phyloP scores from a whole-genome alignment of 2,888 invertebrate species.

The Apotomis turbidana region DNA sequence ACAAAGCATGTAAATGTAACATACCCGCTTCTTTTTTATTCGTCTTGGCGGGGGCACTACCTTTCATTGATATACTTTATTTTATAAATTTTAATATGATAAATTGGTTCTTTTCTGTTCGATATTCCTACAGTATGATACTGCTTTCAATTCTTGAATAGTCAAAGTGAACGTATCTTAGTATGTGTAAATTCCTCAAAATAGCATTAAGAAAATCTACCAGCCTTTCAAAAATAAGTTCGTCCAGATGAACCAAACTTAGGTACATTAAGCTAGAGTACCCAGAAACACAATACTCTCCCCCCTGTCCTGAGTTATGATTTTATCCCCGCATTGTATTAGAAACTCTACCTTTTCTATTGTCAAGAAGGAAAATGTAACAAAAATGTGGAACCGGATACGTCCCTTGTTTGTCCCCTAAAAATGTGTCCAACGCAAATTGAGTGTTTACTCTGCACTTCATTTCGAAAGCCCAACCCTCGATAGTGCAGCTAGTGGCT shows the following conservation, averaged over 20 bases:
- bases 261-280: constrained; percentile 25
- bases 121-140: no score
- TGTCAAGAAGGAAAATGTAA: constrained; percentile 40
- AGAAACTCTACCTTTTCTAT: constrained; percentile 38
- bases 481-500: constrained; percentile 47
- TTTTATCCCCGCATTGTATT: constrained; percentile 35
- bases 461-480: constrained; percentile 68
- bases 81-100: no score
- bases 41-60: no score
- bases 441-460: constrained; percentile 76
- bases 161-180: no score
- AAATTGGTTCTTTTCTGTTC: no score
- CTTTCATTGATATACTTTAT: no score
- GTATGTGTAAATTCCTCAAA: background rate
- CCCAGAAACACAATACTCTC: constrained; percentile 31
- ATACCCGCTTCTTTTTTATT: no score
- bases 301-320: constrained; percentile 19
- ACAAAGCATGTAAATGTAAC: no score
- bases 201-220: background rate
- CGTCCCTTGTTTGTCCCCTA: constrained; percentile 51
- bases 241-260: background rate
- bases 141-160: no score
- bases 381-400: constrained; percentile 45
- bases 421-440: constrained; percentile 62
- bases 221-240: background rate